These are phyloP conservation scores for Alsophila aescularia DNA, from an alignment of 2,888 invertebrate species.

Conservation along the genomic window DNA sequence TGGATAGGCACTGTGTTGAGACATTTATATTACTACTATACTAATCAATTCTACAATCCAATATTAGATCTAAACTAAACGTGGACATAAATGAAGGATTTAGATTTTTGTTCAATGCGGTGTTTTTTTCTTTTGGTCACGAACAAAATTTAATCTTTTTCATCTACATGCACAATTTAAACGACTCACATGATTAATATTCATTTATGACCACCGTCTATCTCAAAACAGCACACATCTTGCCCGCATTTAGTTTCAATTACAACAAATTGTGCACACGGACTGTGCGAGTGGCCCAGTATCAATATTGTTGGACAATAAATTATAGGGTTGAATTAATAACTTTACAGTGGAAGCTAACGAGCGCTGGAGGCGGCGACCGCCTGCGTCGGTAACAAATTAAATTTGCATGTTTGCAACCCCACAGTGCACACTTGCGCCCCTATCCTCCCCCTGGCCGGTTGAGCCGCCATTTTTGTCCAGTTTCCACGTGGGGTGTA, in stretches of 20 bases:
- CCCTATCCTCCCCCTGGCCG: constrained; percentile 56
- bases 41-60: no score
- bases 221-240: constrained; percentile 32
- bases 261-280: constrained; percentile 74
- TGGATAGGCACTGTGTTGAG: no score
- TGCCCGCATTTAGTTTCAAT: constrained; percentile 80
- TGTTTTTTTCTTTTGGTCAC: background rate
- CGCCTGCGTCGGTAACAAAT: constrained; percentile 69
- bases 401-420: constrained; percentile 81
- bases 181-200: constrained; percentile 7
- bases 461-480: constrained; percentile 63
- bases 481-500: constrained; percentile 42
- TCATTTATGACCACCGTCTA: constrained; percentile 15
- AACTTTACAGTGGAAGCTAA: constrained; percentile 74
- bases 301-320: constrained; percentile 62
- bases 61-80: background rate
- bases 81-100: background rate
- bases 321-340: constrained; percentile 80
- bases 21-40: no score
- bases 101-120: background rate
- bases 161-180: constrained; percentile 10
- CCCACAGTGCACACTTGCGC: constrained; percentile 55
- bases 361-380: constrained; percentile 65
- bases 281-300: constrained; percentile 40
- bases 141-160: constrained; percentile 1